Evolutionary conservation across 2,113 vertebrate species (phyloP).

Genomic region (Tragelaphus scriptus): DNA sequence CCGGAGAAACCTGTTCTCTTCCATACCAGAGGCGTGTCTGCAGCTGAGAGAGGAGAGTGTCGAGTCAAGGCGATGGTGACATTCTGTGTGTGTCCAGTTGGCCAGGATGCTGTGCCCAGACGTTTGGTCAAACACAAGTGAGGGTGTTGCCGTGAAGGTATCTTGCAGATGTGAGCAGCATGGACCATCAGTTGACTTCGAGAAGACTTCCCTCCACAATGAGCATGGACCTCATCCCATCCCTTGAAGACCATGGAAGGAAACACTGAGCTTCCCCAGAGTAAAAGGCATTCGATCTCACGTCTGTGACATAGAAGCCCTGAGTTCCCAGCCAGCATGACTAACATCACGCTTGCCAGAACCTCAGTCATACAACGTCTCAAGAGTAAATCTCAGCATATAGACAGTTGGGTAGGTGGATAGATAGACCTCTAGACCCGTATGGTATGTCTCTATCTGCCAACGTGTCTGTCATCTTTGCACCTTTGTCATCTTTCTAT

Average conservation of each 20-base stretch:
- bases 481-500: too few relatives aligned
- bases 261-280: background rate
- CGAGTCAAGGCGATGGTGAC: accelerated
- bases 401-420: background rate
- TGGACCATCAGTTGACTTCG: too few relatives aligned
- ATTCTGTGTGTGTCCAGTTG: background rate
- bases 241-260: background rate
- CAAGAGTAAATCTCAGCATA: background rate
- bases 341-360: background rate
- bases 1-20: background rate
- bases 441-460: background rate
- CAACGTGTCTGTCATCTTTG: background rate
- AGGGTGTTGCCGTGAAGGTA: accelerated
- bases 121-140: background rate
- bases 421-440: background rate
- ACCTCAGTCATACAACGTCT: background rate
- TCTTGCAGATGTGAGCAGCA: too few relatives aligned
- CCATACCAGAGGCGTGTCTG: background rate
- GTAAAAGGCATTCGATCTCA: background rate
- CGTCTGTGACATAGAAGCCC: background rate
- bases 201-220: background rate
- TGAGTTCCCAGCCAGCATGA: too few relatives aligned
- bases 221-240: too few relatives aligned
- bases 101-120: background rate
- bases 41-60: accelerated